Evolutionary conservation across 2,888 invertebrate species (phyloP), one percentile per base, ranked within the genome.

Genomic region (Conomelus anceps): DNA sequence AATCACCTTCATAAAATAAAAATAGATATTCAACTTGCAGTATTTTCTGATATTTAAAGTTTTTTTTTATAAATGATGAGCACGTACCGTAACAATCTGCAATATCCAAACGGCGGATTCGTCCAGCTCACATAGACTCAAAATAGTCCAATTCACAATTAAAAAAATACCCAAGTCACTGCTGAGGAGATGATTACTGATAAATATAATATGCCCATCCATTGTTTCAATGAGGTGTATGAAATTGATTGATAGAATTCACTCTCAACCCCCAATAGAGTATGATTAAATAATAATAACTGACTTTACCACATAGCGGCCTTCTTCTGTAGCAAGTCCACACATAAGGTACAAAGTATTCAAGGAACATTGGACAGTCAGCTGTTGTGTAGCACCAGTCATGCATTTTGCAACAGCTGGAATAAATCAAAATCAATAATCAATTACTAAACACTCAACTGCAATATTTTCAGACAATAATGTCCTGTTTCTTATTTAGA

Each of bases 341-440:
- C 92, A 96, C 95, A 93, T 98, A 98, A 1, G 97, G 97, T 91
- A 97, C 96, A 92, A 98, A 96, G 94, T 98, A 98, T 90, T 97
- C 96, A 22, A 97, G 94, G 93, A 96, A 96, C 93, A 96, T 95
- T 3, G 96, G 96, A 92, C 98, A 98, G 92, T 95, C 96, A 89
- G 97, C 96, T 89, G 95, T 94, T 91, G 96, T 95, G 93, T 98
- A 98, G 93, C 98, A 98, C 93, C 96, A 95, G 93, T 98, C 98
- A 93, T 98, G 98, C 92, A 96, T 95, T 92, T 96, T 96, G 92
- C 98, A 98, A 93, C 98, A 98, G 91, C 96, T 96, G 94, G 84
- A 93, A 63, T n/a, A 4, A 26, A 26, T 7, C 26, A 26, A 26
- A 26, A 26, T 26, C 26, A 26, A 26, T 17, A 34, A 34, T 34